These are phyloP conservation scores for Andrena camellia DNA, from an alignment of 2,888 invertebrate genomes.

Conservation along the genomic window DNA sequence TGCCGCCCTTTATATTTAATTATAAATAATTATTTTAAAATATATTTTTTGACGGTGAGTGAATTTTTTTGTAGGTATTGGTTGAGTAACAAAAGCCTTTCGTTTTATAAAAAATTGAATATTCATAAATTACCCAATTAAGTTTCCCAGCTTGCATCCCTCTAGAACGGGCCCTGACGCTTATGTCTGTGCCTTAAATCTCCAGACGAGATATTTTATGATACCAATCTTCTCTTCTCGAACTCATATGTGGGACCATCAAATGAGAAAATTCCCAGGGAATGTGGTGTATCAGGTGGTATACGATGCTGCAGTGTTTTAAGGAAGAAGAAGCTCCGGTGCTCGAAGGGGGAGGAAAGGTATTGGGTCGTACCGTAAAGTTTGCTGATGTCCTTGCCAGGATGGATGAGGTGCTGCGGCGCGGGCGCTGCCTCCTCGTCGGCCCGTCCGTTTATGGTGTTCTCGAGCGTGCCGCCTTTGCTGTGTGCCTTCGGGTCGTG, in stretches of 20 bases:
- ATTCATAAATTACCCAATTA: too few relatives aligned
- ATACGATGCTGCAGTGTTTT: not conserved
- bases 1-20: too few relatives aligned
- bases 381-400: conserved; percentile 96
- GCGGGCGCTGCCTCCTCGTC: conserved; percentile 89
- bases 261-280: not conserved
- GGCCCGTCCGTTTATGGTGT: conserved; percentile 93
- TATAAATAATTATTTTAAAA: too few relatives aligned
- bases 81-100: too few relatives aligned
- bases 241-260: not conserved
- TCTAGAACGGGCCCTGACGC: too few relatives aligned
- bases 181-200: not conserved
- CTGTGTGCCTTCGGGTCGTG: conserved; percentile 97
- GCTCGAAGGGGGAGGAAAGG: not conserved
- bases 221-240: conserved; percentile 1
- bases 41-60: too few relatives aligned
- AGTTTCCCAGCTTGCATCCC: too few relatives aligned
- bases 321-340: not conserved
- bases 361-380: conserved; percentile 87
- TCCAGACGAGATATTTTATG: not conserved
- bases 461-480: conserved; percentile 96
- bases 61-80: too few relatives aligned
- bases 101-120: too few relatives aligned
- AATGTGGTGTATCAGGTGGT: not conserved
- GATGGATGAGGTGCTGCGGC: conserved; percentile 93